Base-by-base conservation (phyloP, 1,140 invertebrate genomes). In the Drosophila nebulosa region DNA sequence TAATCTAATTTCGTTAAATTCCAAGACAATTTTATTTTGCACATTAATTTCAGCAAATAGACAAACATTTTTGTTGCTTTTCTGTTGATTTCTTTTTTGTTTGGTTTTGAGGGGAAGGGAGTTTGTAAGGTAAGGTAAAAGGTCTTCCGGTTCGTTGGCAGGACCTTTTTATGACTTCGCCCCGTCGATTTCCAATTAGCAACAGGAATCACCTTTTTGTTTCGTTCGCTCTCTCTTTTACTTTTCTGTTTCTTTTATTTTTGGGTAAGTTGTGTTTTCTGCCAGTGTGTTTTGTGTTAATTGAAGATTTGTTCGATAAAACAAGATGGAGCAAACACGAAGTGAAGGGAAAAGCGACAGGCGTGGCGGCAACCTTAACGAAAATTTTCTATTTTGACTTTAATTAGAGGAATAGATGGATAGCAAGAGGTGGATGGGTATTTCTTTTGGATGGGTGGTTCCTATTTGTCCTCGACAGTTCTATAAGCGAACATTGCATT, bases 111-210 rank as follows among this genome's bases (percentile, higher is more conserved):
- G 24, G 22, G 4, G 7, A 7, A 10, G 10, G 35, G 1, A 4
- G 39, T 3, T 18, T 18, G n/a, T 14, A 5, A 9, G 39, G 16
- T 46, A 21, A 21, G 39, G 16, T 21, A 10, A 18, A 10, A 30
- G 52, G 52, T 9, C 12, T 27, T 35, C 36, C 30, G 36, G 39
- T 46, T 46, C 39, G 18, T 46, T 46, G 39, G 39, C 39, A 46
- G 39, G 52, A 30, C 27, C 35, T 21, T 62, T 61, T 36, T 46
- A 30, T 55, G 35, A 58, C 27, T 63, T 51, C 39, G 39, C 39
- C 65, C 77, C 78, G 78, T 81, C 75, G 60, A 58, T 88, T 88
- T 88, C 83, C 83, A 88, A 88, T 88, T 88, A 88, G 83, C 83
- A 79, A 68, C 83, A 88, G 83, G 65, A 88, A 88, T 88, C 76